Evolutionary conservation across 2,113 vertebrate species (phyloP).

Genomic region (Loxodonta africana): DNA sequence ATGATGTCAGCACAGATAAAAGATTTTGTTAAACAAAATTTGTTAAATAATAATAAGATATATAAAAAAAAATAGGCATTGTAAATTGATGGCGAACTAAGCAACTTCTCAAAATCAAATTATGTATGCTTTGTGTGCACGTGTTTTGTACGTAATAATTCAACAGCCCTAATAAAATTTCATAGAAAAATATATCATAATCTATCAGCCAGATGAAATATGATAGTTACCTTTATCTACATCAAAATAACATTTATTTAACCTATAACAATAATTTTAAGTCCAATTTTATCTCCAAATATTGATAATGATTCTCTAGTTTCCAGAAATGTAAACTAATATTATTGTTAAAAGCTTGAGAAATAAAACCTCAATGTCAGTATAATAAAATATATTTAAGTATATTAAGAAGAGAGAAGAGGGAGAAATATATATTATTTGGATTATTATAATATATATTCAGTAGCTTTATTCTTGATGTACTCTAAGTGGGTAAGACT

Average conservation of each 20-base stretch:
- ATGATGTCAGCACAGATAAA: conserved; percentile 82
- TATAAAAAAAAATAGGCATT: conserved; percentile 60
- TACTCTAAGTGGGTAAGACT: not conserved
- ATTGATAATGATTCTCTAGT: conserved; percentile 25
- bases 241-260: conserved; percentile 71
- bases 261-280: conserved; percentile 37
- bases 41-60: conserved; percentile 83
- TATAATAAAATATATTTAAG: conserved; percentile 40
- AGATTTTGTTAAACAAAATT: conserved; percentile 80
- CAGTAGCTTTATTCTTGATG: conserved; percentile 22
- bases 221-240: conserved; percentile 72
- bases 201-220: conserved; percentile 84
- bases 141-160: conserved; percentile 84
- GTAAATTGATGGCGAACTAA: conserved; percentile 83
- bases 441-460: not conserved
- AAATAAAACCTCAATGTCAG: conserved; percentile 21
- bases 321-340: conserved; percentile 41
- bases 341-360: conserved; percentile 49
- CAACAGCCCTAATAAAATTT: conserved; percentile 86
- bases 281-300: not conserved
- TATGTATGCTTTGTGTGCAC: conserved; percentile 83
- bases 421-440: not conserved
- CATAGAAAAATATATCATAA: conserved; percentile 84
- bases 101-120: conserved; percentile 86
- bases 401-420: not conserved